Evolutionary conservation across 2,888 invertebrate genomes (phyloP), one percentile per base, ranked within the genome.

Genomic region (Drosophila buzzatii): DNA sequence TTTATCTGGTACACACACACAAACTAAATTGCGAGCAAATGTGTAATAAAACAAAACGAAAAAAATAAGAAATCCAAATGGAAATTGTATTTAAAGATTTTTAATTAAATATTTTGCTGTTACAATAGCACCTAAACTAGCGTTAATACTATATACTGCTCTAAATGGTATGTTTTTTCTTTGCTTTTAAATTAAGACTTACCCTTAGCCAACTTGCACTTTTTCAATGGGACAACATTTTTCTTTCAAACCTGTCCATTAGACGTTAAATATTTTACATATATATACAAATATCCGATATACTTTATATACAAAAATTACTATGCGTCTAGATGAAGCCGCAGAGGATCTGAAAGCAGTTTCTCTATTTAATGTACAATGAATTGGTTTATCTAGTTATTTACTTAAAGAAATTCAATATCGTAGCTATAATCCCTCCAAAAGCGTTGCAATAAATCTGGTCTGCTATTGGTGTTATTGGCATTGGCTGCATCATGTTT

Each of bases 381-480:
- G 8, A 20, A 12, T 44, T 20, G n/a, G 39, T 10, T 4, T 9
- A 39, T 16, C 31, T 0, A 42, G 3, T 12, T 47, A 79, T 91
- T 91, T 92, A 97, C 14, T 45, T 96, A 98, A 61, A 99, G 94
- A 92, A 98, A 98, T 77, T 95, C 95, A 67, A 98, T 96, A 64
- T 99, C 99, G 92, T 97, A 96, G 71, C 97, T 98, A 93, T 98
- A 99, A 92, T 97, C 96, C 27, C 95, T 95, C 99, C 99, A 99
- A 10, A 12, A 33, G 95, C 94, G 96, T 92, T 95, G 95, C 8
- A 97, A 93, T 62, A 97, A 70, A 81, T 92, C 92, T 8, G 91
- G 84, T 10, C 76, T 73, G 62, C 84, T 76, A 23, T 57, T 72
- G 37, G 73, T 68, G 52, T 61, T 68, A n/a, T 76, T 78, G 10